Conservation (phyloP, 1,140 invertebrate genomes). For the Euglossa dilemma region DNA sequence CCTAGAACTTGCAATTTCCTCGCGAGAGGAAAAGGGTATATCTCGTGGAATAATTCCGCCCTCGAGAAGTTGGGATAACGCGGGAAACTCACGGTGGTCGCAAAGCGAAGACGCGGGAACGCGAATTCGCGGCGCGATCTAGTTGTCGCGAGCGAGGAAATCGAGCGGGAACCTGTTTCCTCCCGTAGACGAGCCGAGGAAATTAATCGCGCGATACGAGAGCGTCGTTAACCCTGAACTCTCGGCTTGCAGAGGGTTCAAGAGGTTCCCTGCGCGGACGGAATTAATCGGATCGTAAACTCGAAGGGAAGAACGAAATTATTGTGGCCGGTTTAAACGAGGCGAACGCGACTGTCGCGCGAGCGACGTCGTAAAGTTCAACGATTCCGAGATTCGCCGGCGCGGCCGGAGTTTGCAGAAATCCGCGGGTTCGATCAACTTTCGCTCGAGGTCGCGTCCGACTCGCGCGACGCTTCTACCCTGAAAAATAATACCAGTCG, state of each 20-base stretch:
- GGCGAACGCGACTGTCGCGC: neutral
- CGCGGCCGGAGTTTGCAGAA: neutral
- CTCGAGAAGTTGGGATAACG: too few species aligned
- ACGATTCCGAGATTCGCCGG: neutral
- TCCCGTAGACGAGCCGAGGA: neutral
- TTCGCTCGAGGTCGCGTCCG: neutral
- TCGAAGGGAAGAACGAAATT: slow-evolving; percentile 21
- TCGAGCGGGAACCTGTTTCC: slow-evolving; percentile 34
- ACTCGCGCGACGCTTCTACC: neutral
- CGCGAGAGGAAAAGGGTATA: too few species aligned
- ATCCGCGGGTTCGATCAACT: neutral
- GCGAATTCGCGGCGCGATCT: neutral
- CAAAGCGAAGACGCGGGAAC: too few species aligned
- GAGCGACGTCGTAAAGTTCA: neutral
- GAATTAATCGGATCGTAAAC: slow-evolving; percentile 25
- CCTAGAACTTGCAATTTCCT: too few species aligned
- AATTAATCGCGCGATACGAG: slow-evolving; percentile 38
- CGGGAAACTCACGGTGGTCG: too few species aligned
- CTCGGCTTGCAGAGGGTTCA: neutral
- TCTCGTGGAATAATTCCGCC: too few species aligned
- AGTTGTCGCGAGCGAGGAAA: neutral
- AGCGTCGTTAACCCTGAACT: slow-evolving; percentile 47
- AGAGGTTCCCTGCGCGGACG: neutral
- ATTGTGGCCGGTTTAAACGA: slow-evolving; percentile 4
- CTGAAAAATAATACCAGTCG: neutral